These are phyloP conservation scores for Stenodera caucasica DNA, from an alignment of 2,888 invertebrate genomes.

Conservation along the genomic window DNA sequence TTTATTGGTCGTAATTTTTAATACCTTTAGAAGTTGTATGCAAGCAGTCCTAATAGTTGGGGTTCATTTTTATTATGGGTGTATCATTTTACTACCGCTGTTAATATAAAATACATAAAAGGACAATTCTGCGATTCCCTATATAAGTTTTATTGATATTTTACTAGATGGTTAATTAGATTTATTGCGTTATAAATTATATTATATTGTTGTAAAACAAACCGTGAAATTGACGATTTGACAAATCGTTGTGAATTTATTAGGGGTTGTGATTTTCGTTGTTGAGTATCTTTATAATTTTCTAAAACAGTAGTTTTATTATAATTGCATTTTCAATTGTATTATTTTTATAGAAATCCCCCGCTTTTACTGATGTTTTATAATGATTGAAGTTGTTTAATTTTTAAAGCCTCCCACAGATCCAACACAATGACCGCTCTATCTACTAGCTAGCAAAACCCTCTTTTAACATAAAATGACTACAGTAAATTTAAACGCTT, in stretches of 20 bases:
- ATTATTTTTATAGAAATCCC: too few species aligned
- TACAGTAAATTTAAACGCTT: slow-evolving; percentile 50
- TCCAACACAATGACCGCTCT: slow-evolving; percentile 18
- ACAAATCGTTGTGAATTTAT: background rate
- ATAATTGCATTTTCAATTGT: too few species aligned
- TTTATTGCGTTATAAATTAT: background rate
- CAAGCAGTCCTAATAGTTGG: slow-evolving; percentile 40
- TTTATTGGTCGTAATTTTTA: slow-evolving; percentile 51
- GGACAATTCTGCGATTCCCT: background rate
- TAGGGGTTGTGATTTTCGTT: background rate
- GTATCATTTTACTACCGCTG: slow-evolving; percentile 38
- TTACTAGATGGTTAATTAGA: background rate
- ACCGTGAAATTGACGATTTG: background rate
- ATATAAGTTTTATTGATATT: background rate
- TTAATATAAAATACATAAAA: slow-evolving; percentile 20
- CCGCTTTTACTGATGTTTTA: background rate
- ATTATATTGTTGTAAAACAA: background rate
- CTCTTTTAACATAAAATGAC: slow-evolving; percentile 38
- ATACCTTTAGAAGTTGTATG: slow-evolving; percentile 38
- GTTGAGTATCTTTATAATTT: too few species aligned
- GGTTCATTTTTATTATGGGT: slow-evolving; percentile 37
- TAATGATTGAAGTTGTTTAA: slow-evolving; percentile 10
- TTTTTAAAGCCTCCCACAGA: slow-evolving; percentile 15
- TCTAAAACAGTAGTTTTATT: too few species aligned
- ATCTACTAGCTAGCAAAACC: slow-evolving; percentile 18